Evolutionary conservation across 1,140 invertebrate genomes (phyloP), one percentile per base, ranked within the genome.

Genomic region (Brachystomella parvula): DNA sequence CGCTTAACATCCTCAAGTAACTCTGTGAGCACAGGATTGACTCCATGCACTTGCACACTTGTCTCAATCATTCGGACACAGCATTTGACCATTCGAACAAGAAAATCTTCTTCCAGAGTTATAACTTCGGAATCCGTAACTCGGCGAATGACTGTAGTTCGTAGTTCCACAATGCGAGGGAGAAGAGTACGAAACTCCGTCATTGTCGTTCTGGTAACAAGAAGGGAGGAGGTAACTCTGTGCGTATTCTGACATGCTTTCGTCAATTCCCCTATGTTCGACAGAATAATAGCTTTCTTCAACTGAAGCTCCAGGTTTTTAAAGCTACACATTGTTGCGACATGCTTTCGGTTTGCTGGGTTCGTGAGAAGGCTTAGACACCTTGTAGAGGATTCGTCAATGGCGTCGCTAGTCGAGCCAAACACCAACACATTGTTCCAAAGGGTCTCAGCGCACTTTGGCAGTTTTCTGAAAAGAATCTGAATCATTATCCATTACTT

Each of bases 381-480:
- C 56, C 29, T 53, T n/a, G 9, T 28, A 19, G 1, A n/a, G 35
- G 30, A 63, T 66, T 47, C 15, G 17, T 21, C 58, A 49, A 21
- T 61, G 33, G 21, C 31, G 3, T 61, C 59, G 24, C 58, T 39
- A 19, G 63, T 62, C 9, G 9, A 53, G 21, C 35, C 35, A 24
- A 63, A 17, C 29, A 67, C 31, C 2, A 65, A 32, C 19, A 71
- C 21, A 64, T 65, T 71, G 35, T 59, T 69, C 60, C 59, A 63
- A 1, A 71, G 26, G n/a, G 61, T 24, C 39, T 68, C 56, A 3
- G 26, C 0, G 57, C 69, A 71, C 15, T 59, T 58, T 31, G 61
- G 63, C 30, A 71, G 44, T 39, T 68, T 65, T 17, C 69, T 71
- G 53, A 35, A 64, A 28, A 64, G 47, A 63, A 30, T 15, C n/a